Evolutionary conservation across 1,140 invertebrate species (phyloP).

Genomic region (Leucophenga varia): DNA sequence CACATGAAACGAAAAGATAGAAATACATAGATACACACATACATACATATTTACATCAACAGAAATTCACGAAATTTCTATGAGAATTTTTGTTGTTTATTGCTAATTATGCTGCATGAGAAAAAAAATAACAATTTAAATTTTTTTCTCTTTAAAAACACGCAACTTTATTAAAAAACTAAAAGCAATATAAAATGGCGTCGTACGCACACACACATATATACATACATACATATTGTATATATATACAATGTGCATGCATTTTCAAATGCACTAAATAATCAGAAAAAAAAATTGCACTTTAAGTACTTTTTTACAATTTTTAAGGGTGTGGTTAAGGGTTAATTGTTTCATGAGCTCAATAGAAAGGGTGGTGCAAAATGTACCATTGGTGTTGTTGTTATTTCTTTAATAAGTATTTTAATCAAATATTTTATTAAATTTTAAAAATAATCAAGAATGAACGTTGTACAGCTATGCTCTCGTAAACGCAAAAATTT

Average conservation of each 20-base stretch:
- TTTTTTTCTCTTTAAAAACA: neutral
- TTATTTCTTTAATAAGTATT: too few species aligned
- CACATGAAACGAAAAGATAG: too few species aligned
- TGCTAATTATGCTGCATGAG: slow-evolving; percentile 3
- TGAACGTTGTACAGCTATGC: neutral
- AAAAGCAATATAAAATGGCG: slow-evolving; percentile 7
- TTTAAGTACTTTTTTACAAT: too few species aligned
- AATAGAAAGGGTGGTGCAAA: too few species aligned
- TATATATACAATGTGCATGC: neutral
- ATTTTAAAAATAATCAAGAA: neutral
- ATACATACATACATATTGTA: too few species aligned
- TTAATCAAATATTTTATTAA: too few species aligned
- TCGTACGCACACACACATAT: slow-evolving; percentile 22
- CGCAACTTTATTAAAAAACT: slow-evolving; percentile 19
- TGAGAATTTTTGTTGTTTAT: neutral
- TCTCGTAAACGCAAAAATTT: too few species aligned
- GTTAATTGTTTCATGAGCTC: too few species aligned
- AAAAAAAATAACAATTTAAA: neutral
- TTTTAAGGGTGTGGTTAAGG: too few species aligned
- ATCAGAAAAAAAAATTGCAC: slow-evolving; percentile 18
- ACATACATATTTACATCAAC: neutral
- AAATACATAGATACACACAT: neutral
- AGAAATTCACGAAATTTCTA: neutral
- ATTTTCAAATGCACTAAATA: neutral
- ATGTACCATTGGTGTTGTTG: too few species aligned